A percentile compares a stretch with the other conserved stretches of the same genome.
Evolutionary conservation across 35 echinoderm and acorn worm species (phyloP).

Genomic region (Heliocidaris tuberculata): DNA sequence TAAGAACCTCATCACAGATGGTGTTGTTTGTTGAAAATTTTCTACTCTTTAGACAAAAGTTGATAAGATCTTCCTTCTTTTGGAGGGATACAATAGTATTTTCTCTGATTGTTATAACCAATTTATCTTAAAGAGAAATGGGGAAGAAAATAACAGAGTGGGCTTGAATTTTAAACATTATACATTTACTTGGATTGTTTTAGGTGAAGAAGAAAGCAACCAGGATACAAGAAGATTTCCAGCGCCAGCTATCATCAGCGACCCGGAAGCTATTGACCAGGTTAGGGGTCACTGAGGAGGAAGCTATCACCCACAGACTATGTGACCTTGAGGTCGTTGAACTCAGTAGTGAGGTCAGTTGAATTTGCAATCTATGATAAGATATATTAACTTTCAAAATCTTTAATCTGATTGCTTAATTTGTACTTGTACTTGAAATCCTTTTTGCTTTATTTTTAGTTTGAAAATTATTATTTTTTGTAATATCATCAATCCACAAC

Average conservation of each 20-base stretch:
- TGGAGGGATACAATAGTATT: no score
- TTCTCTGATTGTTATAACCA: no score
- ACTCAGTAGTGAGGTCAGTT: conserved; percentile 88
- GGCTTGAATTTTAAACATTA: no score
- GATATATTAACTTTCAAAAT: not conserved
- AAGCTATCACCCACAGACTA: conserved; percentile 77
- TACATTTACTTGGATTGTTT: not conserved
- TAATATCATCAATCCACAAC: no score
- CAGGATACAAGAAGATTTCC: conserved; percentile 80
- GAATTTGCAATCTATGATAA: not conserved
- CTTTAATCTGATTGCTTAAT: not conserved
- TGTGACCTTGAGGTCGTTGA: conserved; percentile 97
- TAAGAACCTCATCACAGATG: no score
- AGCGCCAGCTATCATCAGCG: conserved; percentile 66
- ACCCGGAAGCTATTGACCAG: conserved; percentile 67
- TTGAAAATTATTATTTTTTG: no score
- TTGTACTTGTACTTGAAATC: not conserved
- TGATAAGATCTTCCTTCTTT: no score
- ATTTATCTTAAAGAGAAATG: no score
- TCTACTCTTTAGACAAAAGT: no score
- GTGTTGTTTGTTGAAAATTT: no score
- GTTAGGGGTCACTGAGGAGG: conserved; percentile 72
- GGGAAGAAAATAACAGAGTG: no score
- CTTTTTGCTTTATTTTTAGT: not conserved
- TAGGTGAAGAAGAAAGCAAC: conserved; percentile 79